phyloP scores from a whole-genome alignment of 2,797 vertebrate species.

The Premnoplex brunnescens region DNA sequence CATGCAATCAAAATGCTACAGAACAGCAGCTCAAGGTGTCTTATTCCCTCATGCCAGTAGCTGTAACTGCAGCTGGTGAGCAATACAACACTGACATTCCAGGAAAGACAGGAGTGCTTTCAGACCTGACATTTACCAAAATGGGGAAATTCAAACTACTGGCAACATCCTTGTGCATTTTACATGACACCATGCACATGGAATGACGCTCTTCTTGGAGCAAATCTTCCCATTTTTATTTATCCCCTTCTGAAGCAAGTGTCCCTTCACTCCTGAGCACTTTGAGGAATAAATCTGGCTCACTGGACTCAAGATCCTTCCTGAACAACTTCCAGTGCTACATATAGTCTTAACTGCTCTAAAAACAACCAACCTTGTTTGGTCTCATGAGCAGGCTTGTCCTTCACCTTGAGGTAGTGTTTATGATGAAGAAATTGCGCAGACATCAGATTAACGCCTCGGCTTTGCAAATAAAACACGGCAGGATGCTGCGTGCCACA shows the following conservation, averaged over 20 bases:
- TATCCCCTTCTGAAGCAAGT: constrained; percentile 16
- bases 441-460: background rate
- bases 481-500: background rate
- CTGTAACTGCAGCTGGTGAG: background rate
- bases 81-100: background rate
- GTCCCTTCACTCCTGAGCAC: background rate
- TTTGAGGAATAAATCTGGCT: background rate
- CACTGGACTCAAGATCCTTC: background rate
- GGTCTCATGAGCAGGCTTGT: background rate
- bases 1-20: constrained; percentile 1
- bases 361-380: background rate
- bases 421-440: constrained; percentile 25
- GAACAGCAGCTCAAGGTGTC: background rate
- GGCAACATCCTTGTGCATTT: background rate
- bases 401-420: constrained; percentile 60
- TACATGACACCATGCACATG: accelerated
- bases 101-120: background rate
- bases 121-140: background rate
- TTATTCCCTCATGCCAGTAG: background rate
- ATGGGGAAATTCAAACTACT: background rate
- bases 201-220: background rate
- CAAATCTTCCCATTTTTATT: background rate
- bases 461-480: background rate
- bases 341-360: background rate
- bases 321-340: background rate